A percentile compares a stretch with the other conserved stretches of the same genome.
Conservation (phyloP, 2,797 vertebrate species). For the Typhlichthys subterraneus region DNA sequence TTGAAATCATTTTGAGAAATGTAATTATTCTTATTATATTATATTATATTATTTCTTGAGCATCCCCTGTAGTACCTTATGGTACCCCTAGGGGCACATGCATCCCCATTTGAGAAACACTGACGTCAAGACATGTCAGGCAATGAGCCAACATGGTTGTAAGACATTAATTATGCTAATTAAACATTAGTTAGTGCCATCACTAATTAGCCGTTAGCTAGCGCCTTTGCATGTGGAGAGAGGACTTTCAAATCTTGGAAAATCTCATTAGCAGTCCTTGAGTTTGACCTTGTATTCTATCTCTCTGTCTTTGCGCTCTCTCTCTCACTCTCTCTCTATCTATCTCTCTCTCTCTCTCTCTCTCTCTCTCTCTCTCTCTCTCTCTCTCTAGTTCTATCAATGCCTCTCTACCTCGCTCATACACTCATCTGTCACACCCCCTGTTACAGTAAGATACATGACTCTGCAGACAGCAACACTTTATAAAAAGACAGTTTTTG, state of each 20-base stretch:
- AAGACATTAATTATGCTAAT: constrained; percentile 40
- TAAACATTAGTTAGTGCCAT: constrained; percentile 31
- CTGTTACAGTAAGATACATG: constrained; percentile 52
- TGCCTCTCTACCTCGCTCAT: constrained; percentile 7
- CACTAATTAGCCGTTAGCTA: constrained; percentile 26
- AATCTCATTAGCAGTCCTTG: constrained; percentile 29
- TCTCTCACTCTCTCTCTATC: background rate
- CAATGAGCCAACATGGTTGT: constrained; percentile 20
- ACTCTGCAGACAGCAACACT: constrained; percentile 57
- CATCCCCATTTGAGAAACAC: too few relatives aligned
- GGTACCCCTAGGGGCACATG: too few relatives aligned
- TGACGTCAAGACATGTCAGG: constrained; percentile 6
- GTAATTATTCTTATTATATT: too few relatives aligned
- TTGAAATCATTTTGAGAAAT: too few relatives aligned
- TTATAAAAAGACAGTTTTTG: constrained; percentile 58
- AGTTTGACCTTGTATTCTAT: constrained; percentile 12
- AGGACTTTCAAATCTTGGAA: background rate
- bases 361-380: background rate
- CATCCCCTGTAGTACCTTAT: too few relatives aligned
- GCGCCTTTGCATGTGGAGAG: constrained; percentile 14
- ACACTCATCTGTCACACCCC: constrained; percentile 23
- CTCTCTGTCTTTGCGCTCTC: background rate
- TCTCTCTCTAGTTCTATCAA: background rate
- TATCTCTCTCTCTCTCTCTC: background rate
- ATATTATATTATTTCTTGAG: too few relatives aligned